Evolutionary conservation across 1,140 invertebrate species (phyloP).

Genomic region (Heliconius melpomene): DNA sequence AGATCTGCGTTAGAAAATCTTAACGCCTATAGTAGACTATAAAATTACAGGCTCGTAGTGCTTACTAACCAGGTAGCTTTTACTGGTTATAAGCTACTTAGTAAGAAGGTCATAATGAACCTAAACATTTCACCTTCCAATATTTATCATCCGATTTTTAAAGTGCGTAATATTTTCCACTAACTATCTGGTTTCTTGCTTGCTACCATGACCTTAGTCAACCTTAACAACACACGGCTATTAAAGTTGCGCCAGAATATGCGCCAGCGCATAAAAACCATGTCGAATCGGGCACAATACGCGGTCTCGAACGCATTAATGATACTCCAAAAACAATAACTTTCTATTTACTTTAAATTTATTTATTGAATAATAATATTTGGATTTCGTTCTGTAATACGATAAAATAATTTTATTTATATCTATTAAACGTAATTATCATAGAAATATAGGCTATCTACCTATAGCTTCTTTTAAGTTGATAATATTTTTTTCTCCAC

Average conservation of each 20-base stretch:
- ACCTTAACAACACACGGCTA: conserved; percentile 42
- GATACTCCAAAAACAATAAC: conserved; percentile 42
- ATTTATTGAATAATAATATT: conserved; percentile 9
- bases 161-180: background rate
- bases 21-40: conserved; percentile 13
- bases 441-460: too few species aligned
- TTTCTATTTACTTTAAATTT: conserved; percentile 32
- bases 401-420: too few species aligned
- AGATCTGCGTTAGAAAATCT: conserved; percentile 10
- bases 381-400: background rate
- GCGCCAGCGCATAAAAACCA: conserved; percentile 64
- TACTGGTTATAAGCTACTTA: background rate
- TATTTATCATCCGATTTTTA: background rate
- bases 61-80: conserved; percentile 21
- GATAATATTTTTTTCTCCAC: background rate
- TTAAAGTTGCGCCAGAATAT: conserved; percentile 50
- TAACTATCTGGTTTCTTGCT: conserved; percentile 29
- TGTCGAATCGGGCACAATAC: conserved; percentile 63
- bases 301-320: conserved; percentile 39
- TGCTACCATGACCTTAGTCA: conserved; percentile 65
- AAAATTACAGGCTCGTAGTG: conserved; percentile 4
- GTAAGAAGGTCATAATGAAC: background rate
- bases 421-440: too few species aligned
- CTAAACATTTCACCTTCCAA: background rate
- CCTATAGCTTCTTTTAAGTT: background rate